Base-by-base conservation (phyloP, 2,888 invertebrate genomes). In the Bombylius major region DNA sequence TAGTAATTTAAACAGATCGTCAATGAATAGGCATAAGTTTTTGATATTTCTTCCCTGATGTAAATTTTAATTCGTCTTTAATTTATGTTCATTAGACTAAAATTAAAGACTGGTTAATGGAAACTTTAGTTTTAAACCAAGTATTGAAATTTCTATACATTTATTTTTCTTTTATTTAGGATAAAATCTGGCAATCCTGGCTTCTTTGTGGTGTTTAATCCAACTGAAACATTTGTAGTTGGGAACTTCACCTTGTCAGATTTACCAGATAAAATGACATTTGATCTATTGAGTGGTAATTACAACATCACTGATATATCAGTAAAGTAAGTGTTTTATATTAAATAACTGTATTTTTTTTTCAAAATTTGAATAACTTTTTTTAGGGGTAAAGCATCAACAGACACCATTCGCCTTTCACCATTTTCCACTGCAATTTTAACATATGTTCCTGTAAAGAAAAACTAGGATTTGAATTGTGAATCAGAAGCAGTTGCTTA, bases 181-280 rank as follows among this genome's bases (percentile, higher is more conserved):
- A 79, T 84, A 69, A 84, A 84, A 70, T 72, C 80, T 23, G 87
- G 86, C 0, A 86, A 83, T 74, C 87, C 86, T 1, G 89, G 89
- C 31, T 86, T 82, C 73, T 75, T 87, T 63, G 83, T 86, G 33
- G 80, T 84, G 51, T 81, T 82, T 65, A 89, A 90, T 75, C 82
- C 86, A 14, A 76, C 77, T 1, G 70, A 70, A 11, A 67, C 71
- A 39, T 68, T 68, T 5, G 75, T 75, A 9, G 68, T 69, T 4
- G 80, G 82, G 51, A 78, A 86, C 68, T 77, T 88, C 50, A 77
- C 78, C 1, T 62, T 65, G 5, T 65, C 80, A 39, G 65, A 73
- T 4, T 69, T 86, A 58, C 79, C 87, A 1, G 74, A 73, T 12
- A 76, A 81, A 64, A 77, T 88, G 67, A 80, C 82, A 36, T 76